Evolutionary conservation across 2,113 vertebrate genomes (phyloP).

Genomic region (Colius striatus): DNA sequence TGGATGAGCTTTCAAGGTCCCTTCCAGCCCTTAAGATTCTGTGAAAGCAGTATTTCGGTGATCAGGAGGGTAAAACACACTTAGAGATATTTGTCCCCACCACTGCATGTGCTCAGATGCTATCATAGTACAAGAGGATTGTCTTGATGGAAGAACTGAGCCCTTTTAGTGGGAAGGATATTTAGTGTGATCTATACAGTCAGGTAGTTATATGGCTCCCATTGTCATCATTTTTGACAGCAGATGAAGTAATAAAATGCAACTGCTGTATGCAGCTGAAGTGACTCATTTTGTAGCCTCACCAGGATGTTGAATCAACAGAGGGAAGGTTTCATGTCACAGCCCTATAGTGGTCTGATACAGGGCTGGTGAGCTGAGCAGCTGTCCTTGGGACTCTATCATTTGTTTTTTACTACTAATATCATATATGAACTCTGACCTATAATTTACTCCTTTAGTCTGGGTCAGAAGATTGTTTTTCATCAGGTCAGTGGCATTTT

Average conservation of each 20-base stretch:
- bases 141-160: background rate
- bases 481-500: background rate
- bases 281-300: background rate
- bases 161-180: background rate
- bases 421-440: background rate
- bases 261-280: background rate
- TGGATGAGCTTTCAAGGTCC: too few relatives aligned
- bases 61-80: background rate
- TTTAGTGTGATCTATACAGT: background rate
- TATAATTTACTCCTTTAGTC: background rate
- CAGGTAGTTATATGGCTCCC: background rate
- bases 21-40: too few relatives aligned
- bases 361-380: rapidly evolving
- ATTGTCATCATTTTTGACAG: background rate
- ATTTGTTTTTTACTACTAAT: background rate
- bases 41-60: background rate
- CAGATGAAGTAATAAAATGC: background rate
- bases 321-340: background rate
- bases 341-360: rapidly evolving
- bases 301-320: rapidly evolving
- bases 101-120: background rate
- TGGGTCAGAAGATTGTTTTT: background rate
- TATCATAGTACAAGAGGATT: too few relatives aligned
- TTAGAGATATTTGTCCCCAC: background rate
- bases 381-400: background rate